phyloP scores from a whole-genome alignment of 2,888 invertebrate genomes.

The Mythimna lalbum region DNA sequence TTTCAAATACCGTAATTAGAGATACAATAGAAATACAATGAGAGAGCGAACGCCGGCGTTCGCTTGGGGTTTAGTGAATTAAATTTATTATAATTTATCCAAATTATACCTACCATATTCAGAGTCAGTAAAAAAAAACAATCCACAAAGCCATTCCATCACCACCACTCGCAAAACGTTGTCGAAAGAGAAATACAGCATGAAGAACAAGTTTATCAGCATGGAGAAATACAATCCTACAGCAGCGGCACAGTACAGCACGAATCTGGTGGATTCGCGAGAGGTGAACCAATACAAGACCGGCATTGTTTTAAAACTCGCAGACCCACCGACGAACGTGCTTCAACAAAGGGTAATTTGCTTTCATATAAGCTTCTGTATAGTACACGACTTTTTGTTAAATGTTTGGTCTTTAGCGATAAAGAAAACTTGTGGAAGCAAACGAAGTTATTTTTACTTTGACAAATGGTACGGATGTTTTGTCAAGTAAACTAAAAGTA shows the following conservation, averaged over 20 bases:
- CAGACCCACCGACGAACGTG: conserved; percentile 60
- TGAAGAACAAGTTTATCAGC: neutral
- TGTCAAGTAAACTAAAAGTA: neutral
- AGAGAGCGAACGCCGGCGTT: no score
- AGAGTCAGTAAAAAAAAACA: neutral
- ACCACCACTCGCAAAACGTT: conserved; percentile 7
- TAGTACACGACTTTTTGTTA: conserved; percentile 8
- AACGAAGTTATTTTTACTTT: neutral
- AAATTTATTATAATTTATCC: no score
- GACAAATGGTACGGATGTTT: neutral
- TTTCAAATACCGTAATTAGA: no score
- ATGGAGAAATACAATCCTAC: neutral
- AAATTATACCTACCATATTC: neutral
- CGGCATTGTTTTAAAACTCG: conserved; percentile 61
- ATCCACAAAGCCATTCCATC: conserved; percentile 3
- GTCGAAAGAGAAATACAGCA: neutral
- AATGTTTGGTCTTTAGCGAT: neutral
- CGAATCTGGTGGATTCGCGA: conserved; percentile 37
- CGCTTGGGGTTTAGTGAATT: no score
- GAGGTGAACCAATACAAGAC: conserved; percentile 39
- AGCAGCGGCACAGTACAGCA: conserved; percentile 13
- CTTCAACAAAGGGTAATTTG: conserved; percentile 59
- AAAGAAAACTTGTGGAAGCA: neutral
- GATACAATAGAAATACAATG: no score
- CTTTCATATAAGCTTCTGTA: conserved; percentile 30